Base-by-base conservation (phyloP, 2,113 vertebrate species). In the Corvus cornix region DNA sequence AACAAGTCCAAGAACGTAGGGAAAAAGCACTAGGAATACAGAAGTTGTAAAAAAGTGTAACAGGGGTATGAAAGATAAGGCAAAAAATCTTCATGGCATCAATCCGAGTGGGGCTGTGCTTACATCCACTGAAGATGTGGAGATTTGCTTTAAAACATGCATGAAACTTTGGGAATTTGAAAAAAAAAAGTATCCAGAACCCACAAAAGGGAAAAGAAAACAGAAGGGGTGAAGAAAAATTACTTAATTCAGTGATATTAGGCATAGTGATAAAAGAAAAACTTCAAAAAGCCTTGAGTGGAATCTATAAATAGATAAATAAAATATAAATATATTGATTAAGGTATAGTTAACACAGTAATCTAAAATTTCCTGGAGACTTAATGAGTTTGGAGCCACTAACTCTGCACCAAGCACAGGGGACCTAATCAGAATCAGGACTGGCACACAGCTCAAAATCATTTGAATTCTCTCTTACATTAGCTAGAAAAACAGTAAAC, bases 291-390 rank as follows among this genome's bases (percentile, higher is more conserved):
- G 89, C 90, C 92, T 97, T 91, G 89, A 98, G 94, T 96, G 91
- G 96, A 98, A 97, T 98, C 96, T 97, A 90, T 28, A 60, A 60
- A 33, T 23, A 52, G 33, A 44, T 60, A 37, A 76, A 35, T 59
- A 39, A 58, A 76, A 98, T 97, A 98, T 98, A 98, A 98, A 98
- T 98, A 95, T 83, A 97, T 97, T 97, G 98, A 98, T 98, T 98
- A 98, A 97, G 97, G 97, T 97, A 97, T 91, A 96, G 97, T 97
- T 98, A 98, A 98, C 97, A 97, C 63, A 96, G 95, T 95, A 98
- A 98, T 98, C 97, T 98, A 98, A 98, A 98, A 98, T 98, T 98
- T 98, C 95, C 89, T 80, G 92, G 77, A 96, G 90, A 97, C 93
- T 95, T 96, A 96, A 96, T 93, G 94, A 97, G 92, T 98, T 97